Percentiles rank a stretch among this genome's conserved stretches.
These are phyloP conservation scores for Budorcas taxicolor DNA, from an alignment of 2,113 vertebrate species.

Conservation along the genomic window DNA sequence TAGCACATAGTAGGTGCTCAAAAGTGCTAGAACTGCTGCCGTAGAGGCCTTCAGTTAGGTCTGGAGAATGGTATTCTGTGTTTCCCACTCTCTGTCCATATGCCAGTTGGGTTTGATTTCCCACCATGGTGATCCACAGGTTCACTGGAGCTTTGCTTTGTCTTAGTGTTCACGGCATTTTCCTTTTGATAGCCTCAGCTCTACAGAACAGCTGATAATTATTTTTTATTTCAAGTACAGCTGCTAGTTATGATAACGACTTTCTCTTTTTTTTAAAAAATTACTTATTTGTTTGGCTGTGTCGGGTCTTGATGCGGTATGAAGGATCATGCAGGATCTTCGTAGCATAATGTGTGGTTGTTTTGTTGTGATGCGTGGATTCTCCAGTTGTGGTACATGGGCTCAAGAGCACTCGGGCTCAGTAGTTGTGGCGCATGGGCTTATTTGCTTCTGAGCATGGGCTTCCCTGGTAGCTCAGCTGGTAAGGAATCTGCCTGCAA, in stretches of 20 bases:
- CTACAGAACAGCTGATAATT: background rate
- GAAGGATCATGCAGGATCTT: background rate
- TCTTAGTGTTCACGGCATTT: background rate
- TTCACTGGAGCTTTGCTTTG: background rate
- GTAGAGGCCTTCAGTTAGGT: background rate
- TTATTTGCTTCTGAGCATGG: background rate
- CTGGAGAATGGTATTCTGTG: background rate
- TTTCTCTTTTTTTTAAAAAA: background rate
- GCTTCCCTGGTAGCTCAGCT: background rate
- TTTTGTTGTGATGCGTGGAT: background rate
- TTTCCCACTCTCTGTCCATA: background rate
- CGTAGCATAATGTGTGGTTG: background rate
- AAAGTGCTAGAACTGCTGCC: background rate
- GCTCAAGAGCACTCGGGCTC: background rate
- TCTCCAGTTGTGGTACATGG: background rate
- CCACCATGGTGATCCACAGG: too few relatives aligned
- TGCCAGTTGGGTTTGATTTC: background rate
- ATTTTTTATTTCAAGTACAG: background rate
- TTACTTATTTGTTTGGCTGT: background rate
- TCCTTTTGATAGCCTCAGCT: background rate
- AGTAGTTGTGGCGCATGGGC: background rate
- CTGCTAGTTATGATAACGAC: background rate
- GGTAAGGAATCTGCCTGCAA: background rate
- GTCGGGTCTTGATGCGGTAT: background rate
- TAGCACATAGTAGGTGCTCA: background rate